Evolutionary conservation across 2,797 vertebrate species (phyloP), one percentile per base, ranked within the genome.

Genomic region (Rallus crepitans): DNA sequence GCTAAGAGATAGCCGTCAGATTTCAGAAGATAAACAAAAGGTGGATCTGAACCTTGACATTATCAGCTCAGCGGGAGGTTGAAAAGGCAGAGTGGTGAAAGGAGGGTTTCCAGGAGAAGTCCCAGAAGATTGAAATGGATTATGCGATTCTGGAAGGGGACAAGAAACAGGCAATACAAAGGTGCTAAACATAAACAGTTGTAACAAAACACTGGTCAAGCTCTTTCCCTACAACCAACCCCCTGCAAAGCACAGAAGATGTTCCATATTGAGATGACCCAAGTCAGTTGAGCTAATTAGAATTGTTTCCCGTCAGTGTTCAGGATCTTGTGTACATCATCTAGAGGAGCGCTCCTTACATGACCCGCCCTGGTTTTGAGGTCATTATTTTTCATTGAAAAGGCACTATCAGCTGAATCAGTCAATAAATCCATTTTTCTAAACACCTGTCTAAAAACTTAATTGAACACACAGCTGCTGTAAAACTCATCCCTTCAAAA

Each of bases 41-140:
- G 78, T 94, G 81, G 61, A 92, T 94, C 80, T 95, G 90, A 94
- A 95, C 78, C 57, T 80, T 92, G 78, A 89, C 79, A 85, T 30
- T 84, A 33, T 89, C 93, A 91, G 80, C 88, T 73, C 64, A 87
- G 86, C 73, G 11, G 69, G 79, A 90, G 87, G 35, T 72, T 84
- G 66, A 87, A 93, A 87, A 96, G 90, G 61, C 93, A 93, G 68
- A 94, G 72, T 91, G 89, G 50, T 92, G 90, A 75, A 80, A 96
- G 56, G 64, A 96, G 60, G 45, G 78, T 92, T 93, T 93, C 77
- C 83, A 87, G 86, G 83, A 95, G 71, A 86, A 37, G 19, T 63
- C 78, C 47, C 69, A 39, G 96, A 95, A 96, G 93, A 89, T 56
- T 90, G 71, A 89, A 80, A 82, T 85, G 81, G 83, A 94, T 89